Percentiles rank a stretch among this genome's conserved stretches.
These are phyloP conservation scores for Operophtera brumata DNA, from an alignment of 2,888 invertebrate genomes.

Conservation along the genomic window DNA sequence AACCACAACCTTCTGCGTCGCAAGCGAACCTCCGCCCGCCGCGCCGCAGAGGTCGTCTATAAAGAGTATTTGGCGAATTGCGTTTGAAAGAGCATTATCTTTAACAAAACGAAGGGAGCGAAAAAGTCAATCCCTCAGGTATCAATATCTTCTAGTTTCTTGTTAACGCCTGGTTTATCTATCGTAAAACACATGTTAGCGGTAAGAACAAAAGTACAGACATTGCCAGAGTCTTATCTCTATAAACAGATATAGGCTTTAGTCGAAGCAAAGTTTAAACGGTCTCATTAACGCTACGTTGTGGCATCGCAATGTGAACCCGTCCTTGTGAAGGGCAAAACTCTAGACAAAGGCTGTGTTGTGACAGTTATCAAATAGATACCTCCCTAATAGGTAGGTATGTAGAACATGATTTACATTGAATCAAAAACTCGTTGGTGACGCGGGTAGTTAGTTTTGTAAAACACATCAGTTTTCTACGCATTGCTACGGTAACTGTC, in stretches of 20 bases:
- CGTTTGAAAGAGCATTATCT: too few relatives aligned
- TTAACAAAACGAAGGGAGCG: too few relatives aligned
- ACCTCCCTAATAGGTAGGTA: background rate
- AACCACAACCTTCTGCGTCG: too few relatives aligned
- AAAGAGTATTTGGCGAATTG: too few relatives aligned
- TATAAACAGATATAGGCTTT: slow-evolving; percentile 26
- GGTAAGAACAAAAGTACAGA: background rate
- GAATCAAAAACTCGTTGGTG: background rate
- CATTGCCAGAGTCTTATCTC: slow-evolving; percentile 23
- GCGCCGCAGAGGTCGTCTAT: too few relatives aligned
- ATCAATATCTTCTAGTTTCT: too few relatives aligned
- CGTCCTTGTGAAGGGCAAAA: slow-evolving; percentile 29
- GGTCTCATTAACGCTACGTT: slow-evolving; percentile 32
- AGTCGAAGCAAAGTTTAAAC: slow-evolving; percentile 29
- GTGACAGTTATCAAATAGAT: slow-evolving; percentile 17
- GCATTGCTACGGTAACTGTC: too few relatives aligned
- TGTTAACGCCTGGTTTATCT: background rate
- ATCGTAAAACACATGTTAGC: background rate
- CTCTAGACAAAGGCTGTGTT: slow-evolving; percentile 15
- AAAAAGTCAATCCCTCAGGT: too few relatives aligned
- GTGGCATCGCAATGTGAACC: slow-evolving; percentile 25
- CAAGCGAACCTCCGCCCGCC: too few relatives aligned
- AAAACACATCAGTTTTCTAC: too few relatives aligned
- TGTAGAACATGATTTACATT: background rate
- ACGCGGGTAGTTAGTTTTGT: background rate